These are phyloP conservation scores for Acrobasis suavella DNA, from an alignment of 2,888 invertebrate species.

Conservation along the genomic window DNA sequence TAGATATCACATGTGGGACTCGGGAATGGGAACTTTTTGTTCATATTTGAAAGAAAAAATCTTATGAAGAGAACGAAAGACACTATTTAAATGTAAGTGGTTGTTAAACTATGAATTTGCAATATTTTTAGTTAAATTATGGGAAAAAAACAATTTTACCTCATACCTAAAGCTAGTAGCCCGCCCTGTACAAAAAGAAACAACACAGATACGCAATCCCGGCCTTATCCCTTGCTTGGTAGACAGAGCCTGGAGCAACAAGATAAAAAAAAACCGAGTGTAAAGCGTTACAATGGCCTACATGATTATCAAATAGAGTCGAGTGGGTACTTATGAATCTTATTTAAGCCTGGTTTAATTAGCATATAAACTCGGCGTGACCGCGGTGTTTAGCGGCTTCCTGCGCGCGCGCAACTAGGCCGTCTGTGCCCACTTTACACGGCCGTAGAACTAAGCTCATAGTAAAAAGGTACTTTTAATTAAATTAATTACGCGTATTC, in stretches of 20 bases:
- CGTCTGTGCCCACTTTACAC: conserved; percentile 32
- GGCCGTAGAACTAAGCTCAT: neutral
- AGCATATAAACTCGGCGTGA: conserved; percentile 64
- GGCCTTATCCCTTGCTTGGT: neutral
- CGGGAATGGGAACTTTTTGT: neutral
- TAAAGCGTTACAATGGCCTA: neutral
- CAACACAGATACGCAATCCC: neutral
- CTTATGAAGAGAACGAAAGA: too few relatives aligned
- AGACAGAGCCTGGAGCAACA: neutral
- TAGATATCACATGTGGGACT: neutral
- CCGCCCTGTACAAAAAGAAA: too few relatives aligned
- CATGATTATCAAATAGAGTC: conserved; percentile 31
- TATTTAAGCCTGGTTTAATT: conserved; percentile 56
- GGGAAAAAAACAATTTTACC: too few relatives aligned
- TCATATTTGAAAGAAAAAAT: neutral
- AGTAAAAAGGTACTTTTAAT: neutral
- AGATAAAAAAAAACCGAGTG: too few relatives aligned
- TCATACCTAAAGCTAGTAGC: too few relatives aligned
- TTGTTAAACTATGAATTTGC: too few relatives aligned
- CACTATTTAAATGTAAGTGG: too few relatives aligned
- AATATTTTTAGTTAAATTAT: too few relatives aligned
- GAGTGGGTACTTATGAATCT: conserved; percentile 19
- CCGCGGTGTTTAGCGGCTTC: conserved; percentile 68
- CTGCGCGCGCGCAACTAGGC: conserved; percentile 63
- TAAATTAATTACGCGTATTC: neutral